phyloP scores from a whole-genome alignment of 2,797 vertebrate species.

The Scomberomorus guttatus region DNA sequence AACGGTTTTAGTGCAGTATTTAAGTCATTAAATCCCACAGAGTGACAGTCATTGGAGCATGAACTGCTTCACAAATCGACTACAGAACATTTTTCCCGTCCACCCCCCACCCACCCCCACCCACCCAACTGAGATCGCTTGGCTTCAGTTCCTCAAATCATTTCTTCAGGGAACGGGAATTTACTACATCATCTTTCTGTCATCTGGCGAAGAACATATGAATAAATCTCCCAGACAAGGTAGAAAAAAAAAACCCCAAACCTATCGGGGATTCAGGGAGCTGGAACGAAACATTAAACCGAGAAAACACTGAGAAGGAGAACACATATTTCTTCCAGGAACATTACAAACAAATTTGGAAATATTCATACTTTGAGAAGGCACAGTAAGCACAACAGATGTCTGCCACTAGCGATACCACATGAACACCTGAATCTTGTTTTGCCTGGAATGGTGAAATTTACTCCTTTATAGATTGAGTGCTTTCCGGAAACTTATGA shows the following conservation, averaged over 20 bases:
- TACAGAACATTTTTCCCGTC: slow-evolving; percentile 27
- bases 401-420: neutral
- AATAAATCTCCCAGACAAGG: slow-evolving; percentile 57
- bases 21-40: slow-evolving; percentile 55
- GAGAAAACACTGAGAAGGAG: neutral
- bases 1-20: slow-evolving; percentile 47
- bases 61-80: slow-evolving; percentile 45
- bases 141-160: slow-evolving; percentile 39
- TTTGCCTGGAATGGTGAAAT: neutral
- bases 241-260: slow-evolving; percentile 31
- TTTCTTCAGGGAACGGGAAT: slow-evolving; percentile 54
- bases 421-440: neutral
- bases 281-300: slow-evolving; percentile 10
- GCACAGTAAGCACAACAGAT: neutral
- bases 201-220: slow-evolving; percentile 46
- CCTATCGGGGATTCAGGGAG: neutral
- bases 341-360: slow-evolving; percentile 6
- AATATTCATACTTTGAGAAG: slow-evolving; percentile 16
- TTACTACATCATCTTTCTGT: slow-evolving; percentile 54
- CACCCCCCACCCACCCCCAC: no score
- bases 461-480: neutral
- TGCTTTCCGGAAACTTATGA: neutral
- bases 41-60: slow-evolving; percentile 51
- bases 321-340: slow-evolving; percentile 14
- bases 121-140: slow-evolving; percentile 28